Evolutionary conservation across 2,797 vertebrate species (phyloP), one percentile per base, ranked within the genome.

Genomic region (Danionella dracula): DNA sequence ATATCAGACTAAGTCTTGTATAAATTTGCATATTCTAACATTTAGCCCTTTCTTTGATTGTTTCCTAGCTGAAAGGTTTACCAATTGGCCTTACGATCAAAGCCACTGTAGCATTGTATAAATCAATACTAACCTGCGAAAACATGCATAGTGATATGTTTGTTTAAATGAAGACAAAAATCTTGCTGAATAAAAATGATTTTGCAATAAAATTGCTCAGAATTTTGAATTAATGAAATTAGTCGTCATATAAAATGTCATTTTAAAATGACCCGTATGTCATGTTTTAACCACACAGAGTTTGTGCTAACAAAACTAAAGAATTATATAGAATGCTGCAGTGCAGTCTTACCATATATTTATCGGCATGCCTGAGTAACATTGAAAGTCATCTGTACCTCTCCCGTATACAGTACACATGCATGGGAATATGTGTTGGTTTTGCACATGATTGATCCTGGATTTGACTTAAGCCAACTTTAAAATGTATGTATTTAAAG

Each of bases 271-370:
- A 35, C 19, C 50, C 4, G 9, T 32, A 5, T 44, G 21, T 7
- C n/a, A 42, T 8, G 41, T 11, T 17, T 55, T 20, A n/a, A n/a
- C n/a, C n/a, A n/a, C n/a, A n/a, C n/a, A n/a, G n/a, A n/a, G n/a
- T n/a, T n/a, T n/a, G n/a, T n/a, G n/a, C n/a, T n/a, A n/a, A n/a
- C n/a, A n/a, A n/a, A 9, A 10, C 32, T 8, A 35, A 1, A 4
- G 1, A 10, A 8, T 10, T 4, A 35, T 8, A 77, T 49, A 35
- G 31, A 49, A 32, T 21, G 11, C 2, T 71, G 83, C 77, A 78
- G 82, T 84, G 84, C 81, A 84, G 78, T 17, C 44, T 53, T 62
- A 83, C 75, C 35, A 9, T 45, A 21, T 58, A 50, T 73, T 59
- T 45, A 27, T 58, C 54, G 45, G 13, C 29, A 29, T 32, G 31